Conservation (phyloP, 2,797 vertebrate species). For the Sternarchorhynchus goeldii region DNA sequence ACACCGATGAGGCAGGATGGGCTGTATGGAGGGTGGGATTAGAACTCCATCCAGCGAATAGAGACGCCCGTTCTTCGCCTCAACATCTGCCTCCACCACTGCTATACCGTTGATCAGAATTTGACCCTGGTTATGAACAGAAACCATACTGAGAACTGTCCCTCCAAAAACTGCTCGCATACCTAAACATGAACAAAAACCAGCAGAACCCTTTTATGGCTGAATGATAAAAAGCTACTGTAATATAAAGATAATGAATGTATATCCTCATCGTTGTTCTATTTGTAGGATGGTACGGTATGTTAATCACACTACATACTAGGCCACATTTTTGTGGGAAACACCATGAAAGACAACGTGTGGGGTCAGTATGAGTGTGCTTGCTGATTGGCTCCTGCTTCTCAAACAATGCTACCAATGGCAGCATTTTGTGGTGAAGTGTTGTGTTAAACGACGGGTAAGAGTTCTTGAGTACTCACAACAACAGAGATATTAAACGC, state of each 20-base stretch:
- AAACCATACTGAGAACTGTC: neutral
- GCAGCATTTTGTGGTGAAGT: neutral
- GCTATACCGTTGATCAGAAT: constrained; percentile 77
- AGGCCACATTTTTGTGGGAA: too few species aligned
- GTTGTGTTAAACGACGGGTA: neutral
- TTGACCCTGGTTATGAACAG: constrained; percentile 75
- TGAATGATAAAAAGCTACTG: too few species aligned
- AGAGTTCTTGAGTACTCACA: constrained; percentile 54
- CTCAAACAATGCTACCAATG: neutral
- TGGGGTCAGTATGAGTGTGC: too few species aligned
- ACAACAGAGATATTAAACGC: constrained; percentile 76
- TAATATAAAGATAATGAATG: too few species aligned
- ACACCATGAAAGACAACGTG: too few species aligned
- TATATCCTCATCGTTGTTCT: too few species aligned
- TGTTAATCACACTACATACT: too few species aligned
- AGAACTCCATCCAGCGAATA: constrained; percentile 83
- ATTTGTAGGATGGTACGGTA: too few species aligned
- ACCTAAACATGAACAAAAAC: too few species aligned
- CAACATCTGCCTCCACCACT: constrained; percentile 81
- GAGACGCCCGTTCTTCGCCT: constrained; percentile 85
- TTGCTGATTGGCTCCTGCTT: too few species aligned
- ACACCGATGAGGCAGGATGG: constrained; percentile 87
- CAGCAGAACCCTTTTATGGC: too few species aligned
- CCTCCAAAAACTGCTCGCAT: neutral
- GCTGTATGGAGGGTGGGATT: constrained; percentile 85